These are phyloP conservation scores for Rotaria socialis DNA, from an alignment of 2,888 invertebrate species.

Conservation along the genomic window DNA sequence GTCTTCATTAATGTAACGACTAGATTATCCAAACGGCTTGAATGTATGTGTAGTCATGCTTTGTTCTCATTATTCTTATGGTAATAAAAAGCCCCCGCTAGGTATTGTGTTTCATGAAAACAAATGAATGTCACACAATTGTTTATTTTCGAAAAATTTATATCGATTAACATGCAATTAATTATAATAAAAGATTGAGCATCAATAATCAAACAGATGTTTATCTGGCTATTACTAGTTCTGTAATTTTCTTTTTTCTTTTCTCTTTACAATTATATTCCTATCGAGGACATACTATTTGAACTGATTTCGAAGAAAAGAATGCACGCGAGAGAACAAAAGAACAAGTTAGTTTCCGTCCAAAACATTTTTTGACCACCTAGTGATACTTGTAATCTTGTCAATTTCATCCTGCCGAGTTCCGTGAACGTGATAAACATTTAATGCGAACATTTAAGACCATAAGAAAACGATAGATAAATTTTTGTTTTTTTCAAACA, in stretches of 20 bases:
- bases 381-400: not conserved
- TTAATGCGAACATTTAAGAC: not conserved
- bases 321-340: not conserved
- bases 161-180: no score
- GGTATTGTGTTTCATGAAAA: no score
- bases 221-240: not conserved
- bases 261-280: not conserved
- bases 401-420: not conserved
- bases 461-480: not conserved
- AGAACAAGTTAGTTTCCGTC: not conserved
- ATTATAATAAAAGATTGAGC: not conserved
- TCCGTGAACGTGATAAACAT: not conserved
- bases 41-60: no score
- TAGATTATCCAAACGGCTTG: no score
- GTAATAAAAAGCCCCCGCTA: no score
- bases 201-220: not conserved
- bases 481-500: not conserved
- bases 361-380: not conserved
- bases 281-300: not conserved
- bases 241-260: not conserved
- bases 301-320: not conserved
- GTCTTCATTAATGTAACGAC: no score
- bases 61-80: no score
- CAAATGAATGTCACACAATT: no score
- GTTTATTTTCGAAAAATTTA: no score